Conservation (phyloP, 2,797 vertebrate species). For the Sebastes kiyomatsui region DNA sequence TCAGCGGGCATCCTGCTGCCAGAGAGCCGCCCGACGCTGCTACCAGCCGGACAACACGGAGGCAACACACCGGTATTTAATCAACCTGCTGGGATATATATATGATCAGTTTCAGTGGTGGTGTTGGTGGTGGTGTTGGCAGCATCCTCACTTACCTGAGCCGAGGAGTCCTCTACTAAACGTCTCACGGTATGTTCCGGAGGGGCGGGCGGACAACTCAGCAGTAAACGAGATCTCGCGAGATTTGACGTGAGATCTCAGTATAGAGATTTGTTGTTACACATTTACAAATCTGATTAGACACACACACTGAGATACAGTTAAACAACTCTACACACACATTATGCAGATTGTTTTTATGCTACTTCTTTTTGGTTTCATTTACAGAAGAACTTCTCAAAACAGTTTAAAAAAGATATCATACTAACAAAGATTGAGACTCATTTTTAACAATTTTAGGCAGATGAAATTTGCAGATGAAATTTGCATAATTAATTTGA, state of each 20-base stretch:
- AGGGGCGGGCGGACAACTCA: slow-evolving; percentile 1
- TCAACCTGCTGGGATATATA: not conserved
- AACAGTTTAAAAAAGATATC: no score
- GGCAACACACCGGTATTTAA: not conserved
- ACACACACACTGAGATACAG: no score
- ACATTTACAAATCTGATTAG: not conserved
- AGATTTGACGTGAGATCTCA: slow-evolving; percentile 19
- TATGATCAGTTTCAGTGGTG: not conserved
- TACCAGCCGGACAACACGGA: not conserved
- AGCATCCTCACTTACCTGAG: slow-evolving; percentile 62
- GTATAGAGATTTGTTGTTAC: not conserved
- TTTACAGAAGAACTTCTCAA: no score
- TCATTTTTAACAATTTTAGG: no score
- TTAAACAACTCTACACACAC: no score
- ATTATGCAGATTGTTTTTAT: no score
- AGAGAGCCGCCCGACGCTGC: not conserved
- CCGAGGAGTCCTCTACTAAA: slow-evolving; percentile 36
- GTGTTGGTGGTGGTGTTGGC: not conserved
- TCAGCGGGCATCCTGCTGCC: slow-evolving; percentile 34
- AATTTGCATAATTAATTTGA: no score
- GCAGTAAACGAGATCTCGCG: slow-evolving; percentile 61
- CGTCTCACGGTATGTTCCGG: slow-evolving; percentile 60
- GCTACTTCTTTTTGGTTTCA: no score
- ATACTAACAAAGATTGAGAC: no score
- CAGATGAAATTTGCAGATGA: no score